phyloP scores from a whole-genome alignment of 2,113 vertebrate genomes.

The Atherinomorus stipes region DNA sequence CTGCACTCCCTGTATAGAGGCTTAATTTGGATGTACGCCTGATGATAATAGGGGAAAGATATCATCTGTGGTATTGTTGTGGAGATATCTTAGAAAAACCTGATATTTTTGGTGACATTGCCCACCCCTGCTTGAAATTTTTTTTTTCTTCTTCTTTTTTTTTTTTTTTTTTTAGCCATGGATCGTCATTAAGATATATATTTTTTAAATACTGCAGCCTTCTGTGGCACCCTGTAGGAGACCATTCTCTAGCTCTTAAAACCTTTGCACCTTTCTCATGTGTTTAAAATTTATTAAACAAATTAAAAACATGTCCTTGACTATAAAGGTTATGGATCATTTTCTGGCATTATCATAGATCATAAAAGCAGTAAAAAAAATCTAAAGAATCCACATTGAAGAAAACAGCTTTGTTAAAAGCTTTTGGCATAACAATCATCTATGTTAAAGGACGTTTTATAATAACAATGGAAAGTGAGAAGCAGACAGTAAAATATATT shows the following conservation, averaged over 20 bases:
- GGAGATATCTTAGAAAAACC: no score
- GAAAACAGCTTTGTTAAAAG: neutral
- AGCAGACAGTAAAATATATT: neutral
- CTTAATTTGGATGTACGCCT: no score
- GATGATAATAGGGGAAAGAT: no score
- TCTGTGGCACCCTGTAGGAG: neutral
- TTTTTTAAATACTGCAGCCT: neutral
- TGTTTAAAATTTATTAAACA: neutral
- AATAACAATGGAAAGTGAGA: constrained; percentile 20
- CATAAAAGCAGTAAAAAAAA: neutral
- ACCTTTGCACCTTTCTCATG: neutral
- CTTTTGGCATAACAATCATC: neutral
- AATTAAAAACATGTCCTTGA: constrained; percentile 14
- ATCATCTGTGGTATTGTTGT: no score
- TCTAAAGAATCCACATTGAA: constrained; percentile 4
- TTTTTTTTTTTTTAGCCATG: neutral
- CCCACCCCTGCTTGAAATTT: no score
- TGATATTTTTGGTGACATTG: no score
- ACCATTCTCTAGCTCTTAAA: no score
- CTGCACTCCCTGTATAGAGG: no score
- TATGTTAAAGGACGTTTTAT: neutral
- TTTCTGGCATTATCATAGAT: neutral
- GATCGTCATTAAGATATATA: neutral
- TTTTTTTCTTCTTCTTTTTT: no score
- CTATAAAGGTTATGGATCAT: neutral